Evolutionary conservation across 1,140 invertebrate genomes (phyloP).

Genomic region (Marisa cornuarietis): DNA sequence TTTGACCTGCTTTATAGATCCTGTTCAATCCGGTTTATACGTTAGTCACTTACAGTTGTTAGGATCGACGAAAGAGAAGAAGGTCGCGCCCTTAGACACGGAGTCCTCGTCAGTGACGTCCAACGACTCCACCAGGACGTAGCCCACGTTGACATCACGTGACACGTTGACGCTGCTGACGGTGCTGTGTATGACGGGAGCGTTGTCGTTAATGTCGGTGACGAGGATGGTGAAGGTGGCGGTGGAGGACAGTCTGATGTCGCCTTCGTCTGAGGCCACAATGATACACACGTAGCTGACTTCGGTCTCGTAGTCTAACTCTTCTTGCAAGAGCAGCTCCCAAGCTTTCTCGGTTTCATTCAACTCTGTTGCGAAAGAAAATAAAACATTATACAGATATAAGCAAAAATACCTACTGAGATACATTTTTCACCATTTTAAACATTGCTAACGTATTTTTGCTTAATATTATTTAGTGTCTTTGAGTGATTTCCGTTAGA

Average conservation of each 20-base stretch:
- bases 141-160: conserved; percentile 23
- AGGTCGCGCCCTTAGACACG: not conserved
- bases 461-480: too few relatives aligned
- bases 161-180: conserved; percentile 28
- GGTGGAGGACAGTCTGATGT: conserved; percentile 37
- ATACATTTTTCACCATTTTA: too few relatives aligned
- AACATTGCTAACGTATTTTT: too few relatives aligned
- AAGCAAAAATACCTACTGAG: too few relatives aligned
- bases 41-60: too few relatives aligned
- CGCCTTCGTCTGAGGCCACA: conserved; percentile 45
- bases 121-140: conserved; percentile 32
- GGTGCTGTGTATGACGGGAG: conserved; percentile 34
- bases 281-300: conserved; percentile 37
- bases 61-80: too few relatives aligned
- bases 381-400: too few relatives aligned
- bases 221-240: conserved; percentile 41
- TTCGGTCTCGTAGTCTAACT: conserved; percentile 40
- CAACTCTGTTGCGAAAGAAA: too few relatives aligned
- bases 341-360: too few relatives aligned
- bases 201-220: conserved; percentile 52
- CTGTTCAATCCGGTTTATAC: too few relatives aligned
- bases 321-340: too few relatives aligned
- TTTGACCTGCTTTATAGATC: too few relatives aligned
- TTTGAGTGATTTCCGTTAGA: not conserved
- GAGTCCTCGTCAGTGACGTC: conserved; percentile 39